Evolutionary conservation across 1,140 invertebrate species (phyloP).

Genomic region (Drosophila bocki): DNA sequence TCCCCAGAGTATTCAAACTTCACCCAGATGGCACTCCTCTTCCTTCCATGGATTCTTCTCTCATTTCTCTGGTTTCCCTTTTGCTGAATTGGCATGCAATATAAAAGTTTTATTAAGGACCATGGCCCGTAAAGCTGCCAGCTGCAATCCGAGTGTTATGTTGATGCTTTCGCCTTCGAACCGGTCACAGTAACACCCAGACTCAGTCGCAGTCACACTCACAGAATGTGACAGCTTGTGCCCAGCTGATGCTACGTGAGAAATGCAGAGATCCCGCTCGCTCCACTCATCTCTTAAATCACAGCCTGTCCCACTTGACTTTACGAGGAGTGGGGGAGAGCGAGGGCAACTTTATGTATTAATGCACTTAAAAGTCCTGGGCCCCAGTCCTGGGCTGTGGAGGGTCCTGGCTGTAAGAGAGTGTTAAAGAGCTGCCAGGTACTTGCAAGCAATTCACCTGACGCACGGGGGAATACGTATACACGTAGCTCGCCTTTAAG

Average conservation of each 20-base stretch:
- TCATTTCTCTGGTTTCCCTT: neutral
- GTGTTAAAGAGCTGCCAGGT: constrained; percentile 74
- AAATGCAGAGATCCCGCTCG: constrained; percentile 30
- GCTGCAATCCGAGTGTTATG: constrained; percentile 49
- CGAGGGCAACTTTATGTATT: constrained; percentile 51
- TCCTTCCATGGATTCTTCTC: neutral
- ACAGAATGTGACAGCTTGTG: constrained; percentile 35
- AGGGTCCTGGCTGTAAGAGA: constrained; percentile 34
- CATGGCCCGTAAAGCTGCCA: constrained; percentile 53
- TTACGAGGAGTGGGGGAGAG: constrained; percentile 41
- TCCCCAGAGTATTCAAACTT: constrained; percentile 15
- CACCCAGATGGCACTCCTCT: neutral
- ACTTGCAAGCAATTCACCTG: constrained; percentile 58
- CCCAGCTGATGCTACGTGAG: constrained; percentile 52
- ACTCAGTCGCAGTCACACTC: constrained; percentile 22
- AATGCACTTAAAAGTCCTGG: constrained; percentile 71
- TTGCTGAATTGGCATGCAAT: constrained; percentile 60
- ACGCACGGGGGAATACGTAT: constrained; percentile 7
- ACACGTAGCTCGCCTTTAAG: constrained; percentile 39
- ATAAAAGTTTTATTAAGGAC: constrained; percentile 67
- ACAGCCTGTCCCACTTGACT: constrained; percentile 58
- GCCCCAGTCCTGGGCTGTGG: constrained; percentile 1
- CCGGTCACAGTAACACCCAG: constrained; percentile 17
- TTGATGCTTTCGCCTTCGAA: constrained; percentile 20
- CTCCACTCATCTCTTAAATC: constrained; percentile 51